Evolutionary conservation across 2,888 invertebrate genomes (phyloP).

Genomic region (Ophraella communa): DNA sequence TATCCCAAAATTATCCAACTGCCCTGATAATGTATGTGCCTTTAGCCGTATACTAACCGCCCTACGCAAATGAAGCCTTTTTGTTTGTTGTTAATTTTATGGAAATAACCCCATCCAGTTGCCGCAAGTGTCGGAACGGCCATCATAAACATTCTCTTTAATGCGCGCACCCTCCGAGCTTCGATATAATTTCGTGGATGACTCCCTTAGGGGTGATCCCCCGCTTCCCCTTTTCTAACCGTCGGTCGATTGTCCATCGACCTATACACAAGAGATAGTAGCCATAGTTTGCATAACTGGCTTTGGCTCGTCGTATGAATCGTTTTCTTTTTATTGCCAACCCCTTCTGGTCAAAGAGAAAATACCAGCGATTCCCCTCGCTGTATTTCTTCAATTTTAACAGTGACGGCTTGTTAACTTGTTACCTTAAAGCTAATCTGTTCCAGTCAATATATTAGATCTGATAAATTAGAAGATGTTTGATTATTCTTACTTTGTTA

Average conservation of each 20-base stretch:
- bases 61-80: slow-evolving; percentile 45
- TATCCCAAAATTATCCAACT: background rate
- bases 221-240: slow-evolving; percentile 53
- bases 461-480: too few species aligned
- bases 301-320: slow-evolving; percentile 55
- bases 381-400: background rate
- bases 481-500: too few species aligned
- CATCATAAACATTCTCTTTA: slow-evolving; percentile 55
- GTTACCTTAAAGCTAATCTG: too few species aligned
- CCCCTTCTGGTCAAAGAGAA: slow-evolving; percentile 49
- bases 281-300: slow-evolving; percentile 59
- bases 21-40: slow-evolving; percentile 14
- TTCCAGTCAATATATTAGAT: too few species aligned
- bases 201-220: slow-evolving; percentile 48
- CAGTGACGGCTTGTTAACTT: too few species aligned
- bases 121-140: slow-evolving; percentile 56
- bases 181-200: slow-evolving; percentile 56
- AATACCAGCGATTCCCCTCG: background rate
- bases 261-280: slow-evolving; percentile 56
- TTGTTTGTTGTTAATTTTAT: slow-evolving; percentile 57
- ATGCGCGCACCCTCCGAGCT: slow-evolving; percentile 49
- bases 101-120: slow-evolving; percentile 55
- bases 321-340: slow-evolving; percentile 55
- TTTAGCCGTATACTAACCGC: slow-evolving; percentile 21
- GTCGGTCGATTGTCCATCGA: slow-evolving; percentile 58